phyloP scores from a whole-genome alignment of 1,140 invertebrate genomes.

The Parapsyche elsis region DNA sequence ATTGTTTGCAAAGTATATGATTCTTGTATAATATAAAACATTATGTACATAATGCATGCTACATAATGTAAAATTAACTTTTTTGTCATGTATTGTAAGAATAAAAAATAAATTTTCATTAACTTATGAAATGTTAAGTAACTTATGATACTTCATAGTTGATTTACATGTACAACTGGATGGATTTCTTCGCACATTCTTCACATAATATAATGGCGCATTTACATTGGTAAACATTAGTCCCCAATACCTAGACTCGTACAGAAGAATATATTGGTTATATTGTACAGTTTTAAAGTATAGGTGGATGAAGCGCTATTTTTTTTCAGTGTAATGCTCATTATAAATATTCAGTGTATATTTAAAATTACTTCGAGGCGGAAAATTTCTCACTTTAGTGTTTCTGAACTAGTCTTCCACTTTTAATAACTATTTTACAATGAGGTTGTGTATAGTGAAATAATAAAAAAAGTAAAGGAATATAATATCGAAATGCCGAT shows the following conservation, averaged over 20 bases:
- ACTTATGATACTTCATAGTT: background rate
- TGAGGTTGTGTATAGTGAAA: background rate
- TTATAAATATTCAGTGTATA: no score
- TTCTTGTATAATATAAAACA: background rate
- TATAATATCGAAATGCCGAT: no score
- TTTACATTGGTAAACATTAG: no score
- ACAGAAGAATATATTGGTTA: no score
- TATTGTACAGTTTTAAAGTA: no score
- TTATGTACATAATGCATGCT: background rate
- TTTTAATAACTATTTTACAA: conserved; percentile 1
- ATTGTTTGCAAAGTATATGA: background rate
- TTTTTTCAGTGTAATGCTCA: no score
- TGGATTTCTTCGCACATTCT: background rate
- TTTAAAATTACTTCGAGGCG: no score
- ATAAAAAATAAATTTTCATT: background rate
- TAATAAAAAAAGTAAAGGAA: background rate
- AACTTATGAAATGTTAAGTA: background rate
- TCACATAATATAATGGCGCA: background rate
- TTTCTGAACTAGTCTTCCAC: background rate
- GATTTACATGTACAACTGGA: background rate
- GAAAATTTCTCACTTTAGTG: no score
- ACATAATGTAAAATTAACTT: background rate
- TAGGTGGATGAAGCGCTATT: no score
- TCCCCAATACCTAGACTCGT: no score
- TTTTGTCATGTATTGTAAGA: background rate